These are phyloP conservation scores for Andrena dorsata DNA, from an alignment of 2,888 invertebrate species.

Conservation along the genomic window DNA sequence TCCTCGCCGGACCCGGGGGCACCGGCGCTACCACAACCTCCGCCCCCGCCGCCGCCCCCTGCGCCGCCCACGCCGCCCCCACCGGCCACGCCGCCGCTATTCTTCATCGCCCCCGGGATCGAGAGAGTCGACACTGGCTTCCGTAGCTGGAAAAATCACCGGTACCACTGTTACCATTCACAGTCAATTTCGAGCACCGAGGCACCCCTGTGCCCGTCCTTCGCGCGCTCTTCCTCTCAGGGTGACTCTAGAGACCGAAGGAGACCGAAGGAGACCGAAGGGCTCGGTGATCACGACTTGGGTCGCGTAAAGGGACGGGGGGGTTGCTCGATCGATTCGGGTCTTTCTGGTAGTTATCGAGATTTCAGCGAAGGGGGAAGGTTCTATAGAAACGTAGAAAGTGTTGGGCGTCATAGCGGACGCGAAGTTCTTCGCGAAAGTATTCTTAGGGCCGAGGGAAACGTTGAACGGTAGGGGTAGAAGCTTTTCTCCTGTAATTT, in stretches of 20 bases:
- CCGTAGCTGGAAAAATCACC: conserved; percentile 91
- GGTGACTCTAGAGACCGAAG: not conserved
- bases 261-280: not conserved
- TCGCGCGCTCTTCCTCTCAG: no score
- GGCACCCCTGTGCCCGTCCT: not conserved
- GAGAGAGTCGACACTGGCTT: conserved; percentile 99
- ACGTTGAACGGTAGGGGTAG: no score
- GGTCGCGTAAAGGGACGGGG: not conserved
- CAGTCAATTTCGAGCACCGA: not conserved
- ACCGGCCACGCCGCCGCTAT: conserved; percentile 86
- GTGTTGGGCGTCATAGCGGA: not conserved
- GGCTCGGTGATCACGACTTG: not conserved
- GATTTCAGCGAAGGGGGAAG: not conserved
- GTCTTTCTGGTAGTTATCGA: not conserved
- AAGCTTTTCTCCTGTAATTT: no score
- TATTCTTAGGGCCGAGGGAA: not conserved
- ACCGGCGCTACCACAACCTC: conserved; percentile 85
- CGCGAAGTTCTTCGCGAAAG: not conserved
- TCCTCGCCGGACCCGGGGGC: conserved; percentile 90
- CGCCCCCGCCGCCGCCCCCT: conserved; percentile 84
- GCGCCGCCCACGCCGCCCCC: conserved; percentile 85
- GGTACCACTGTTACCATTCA: conserved; percentile 28
- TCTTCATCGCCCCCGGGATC: conserved; percentile 97
- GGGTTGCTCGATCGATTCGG: not conserved
- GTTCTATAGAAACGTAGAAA: not conserved